phyloP scores from a whole-genome alignment of 2,888 invertebrate species.

The Idaea straminata region DNA sequence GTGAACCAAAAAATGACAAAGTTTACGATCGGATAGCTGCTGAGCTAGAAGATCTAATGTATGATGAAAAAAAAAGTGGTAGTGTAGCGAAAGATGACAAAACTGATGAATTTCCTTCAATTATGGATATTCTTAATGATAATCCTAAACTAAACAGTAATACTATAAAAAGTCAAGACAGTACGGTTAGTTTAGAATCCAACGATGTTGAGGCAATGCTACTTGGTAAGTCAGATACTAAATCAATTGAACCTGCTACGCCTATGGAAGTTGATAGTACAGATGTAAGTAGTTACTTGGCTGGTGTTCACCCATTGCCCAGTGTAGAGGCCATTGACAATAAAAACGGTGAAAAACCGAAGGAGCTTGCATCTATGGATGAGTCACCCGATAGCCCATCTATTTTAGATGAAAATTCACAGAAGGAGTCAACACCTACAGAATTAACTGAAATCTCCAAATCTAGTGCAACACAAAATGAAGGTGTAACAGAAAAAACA shows the following conservation, averaged over 20 bases:
- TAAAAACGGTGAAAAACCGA: slow-evolving; percentile 7
- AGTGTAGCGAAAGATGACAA: slow-evolving; percentile 55
- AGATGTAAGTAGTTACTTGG: slow-evolving; percentile 46
- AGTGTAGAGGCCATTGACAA: slow-evolving; percentile 5
- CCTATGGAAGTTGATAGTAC: slow-evolving; percentile 58
- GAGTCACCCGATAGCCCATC: slow-evolving; percentile 65
- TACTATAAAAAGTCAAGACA: slow-evolving; percentile 42
- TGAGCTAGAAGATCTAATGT: slow-evolving; percentile 74
- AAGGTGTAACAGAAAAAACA: slow-evolving; percentile 10
- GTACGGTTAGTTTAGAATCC: slow-evolving; percentile 53
- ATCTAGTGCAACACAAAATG: slow-evolving; percentile 7
- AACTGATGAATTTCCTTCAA: slow-evolving; percentile 73
- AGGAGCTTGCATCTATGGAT: slow-evolving; percentile 28
- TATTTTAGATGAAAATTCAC: slow-evolving; percentile 62
- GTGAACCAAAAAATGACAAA: slow-evolving; percentile 70
- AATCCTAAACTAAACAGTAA: slow-evolving; percentile 39
- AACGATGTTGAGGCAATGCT: slow-evolving; percentile 75
- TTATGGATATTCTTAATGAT: slow-evolving; percentile 71
- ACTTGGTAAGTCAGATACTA: slow-evolving; percentile 53
- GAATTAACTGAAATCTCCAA: slow-evolving; percentile 4
- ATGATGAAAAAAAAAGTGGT: slow-evolving; percentile 55
- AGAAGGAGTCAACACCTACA: slow-evolving; percentile 32
- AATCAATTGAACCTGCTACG: slow-evolving; percentile 32
- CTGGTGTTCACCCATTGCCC: slow-evolving; percentile 41
- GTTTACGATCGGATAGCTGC: slow-evolving; percentile 76